These are phyloP conservation scores for Eidolon helvum DNA, from an alignment of 2,113 vertebrate species.

Conservation along the genomic window DNA sequence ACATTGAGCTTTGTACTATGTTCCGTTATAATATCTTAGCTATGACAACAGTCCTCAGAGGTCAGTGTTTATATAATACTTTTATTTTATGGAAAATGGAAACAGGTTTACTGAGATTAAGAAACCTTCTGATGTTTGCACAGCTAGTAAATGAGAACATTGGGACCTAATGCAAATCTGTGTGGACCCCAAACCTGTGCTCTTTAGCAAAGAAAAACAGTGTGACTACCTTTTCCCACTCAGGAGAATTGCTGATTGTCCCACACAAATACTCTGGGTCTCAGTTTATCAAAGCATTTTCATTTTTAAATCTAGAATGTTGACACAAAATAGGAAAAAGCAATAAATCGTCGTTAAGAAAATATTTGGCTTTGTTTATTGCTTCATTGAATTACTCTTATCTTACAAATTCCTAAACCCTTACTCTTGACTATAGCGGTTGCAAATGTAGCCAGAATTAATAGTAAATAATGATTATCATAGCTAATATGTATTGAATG, in stretches of 20 bases:
- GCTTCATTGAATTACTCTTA: background rate
- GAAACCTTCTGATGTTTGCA: background rate
- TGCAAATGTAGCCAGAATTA: background rate
- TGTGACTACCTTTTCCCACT: background rate
- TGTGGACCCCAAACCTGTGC: background rate
- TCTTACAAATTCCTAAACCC: background rate
- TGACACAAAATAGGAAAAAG: background rate
- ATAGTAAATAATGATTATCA: background rate
- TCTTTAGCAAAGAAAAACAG: background rate
- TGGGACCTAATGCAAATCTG: background rate
- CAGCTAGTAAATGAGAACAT: background rate
- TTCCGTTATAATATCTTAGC: background rate
- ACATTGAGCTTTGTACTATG: background rate
- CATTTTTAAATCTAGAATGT: too few species aligned
- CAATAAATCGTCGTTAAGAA: background rate
- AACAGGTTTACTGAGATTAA: background rate
- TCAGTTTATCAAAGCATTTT: background rate
- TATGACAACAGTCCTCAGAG: background rate
- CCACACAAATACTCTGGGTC: background rate
- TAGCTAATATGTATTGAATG: background rate
- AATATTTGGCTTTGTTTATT: background rate
- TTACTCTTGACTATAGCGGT: background rate
- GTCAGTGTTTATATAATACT: background rate
- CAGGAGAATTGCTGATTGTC: background rate
- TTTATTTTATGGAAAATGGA: background rate